phyloP scores from a whole-genome alignment of 2,888 invertebrate species.

The Galerucella nymphaeae region DNA sequence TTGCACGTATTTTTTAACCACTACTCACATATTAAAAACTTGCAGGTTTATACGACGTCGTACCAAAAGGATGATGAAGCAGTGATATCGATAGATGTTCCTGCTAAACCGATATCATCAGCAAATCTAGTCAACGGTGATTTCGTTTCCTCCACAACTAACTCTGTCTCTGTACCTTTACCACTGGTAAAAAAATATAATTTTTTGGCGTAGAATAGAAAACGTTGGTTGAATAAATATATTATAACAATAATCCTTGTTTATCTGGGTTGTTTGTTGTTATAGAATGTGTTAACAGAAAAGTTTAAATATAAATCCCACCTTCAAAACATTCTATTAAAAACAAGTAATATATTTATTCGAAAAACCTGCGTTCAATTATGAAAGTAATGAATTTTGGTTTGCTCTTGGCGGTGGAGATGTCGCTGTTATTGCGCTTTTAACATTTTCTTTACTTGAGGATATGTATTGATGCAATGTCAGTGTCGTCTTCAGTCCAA shows the following conservation, averaged over 20 bases:
- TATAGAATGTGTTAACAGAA: too few relatives aligned
- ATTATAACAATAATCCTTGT: background rate
- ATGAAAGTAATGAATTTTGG: too few relatives aligned
- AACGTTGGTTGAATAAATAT: background rate
- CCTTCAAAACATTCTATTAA: background rate
- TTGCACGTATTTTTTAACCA: constrained; percentile 8
- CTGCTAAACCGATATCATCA: constrained; percentile 61
- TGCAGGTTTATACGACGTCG: constrained; percentile 55
- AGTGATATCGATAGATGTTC: constrained; percentile 63
- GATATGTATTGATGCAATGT: too few relatives aligned
- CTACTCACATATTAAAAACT: constrained; percentile 43
- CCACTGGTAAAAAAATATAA: constrained; percentile 51
- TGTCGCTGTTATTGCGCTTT: too few relatives aligned
- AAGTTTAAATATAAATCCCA: too few relatives aligned
- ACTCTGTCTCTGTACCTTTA: constrained; percentile 38
- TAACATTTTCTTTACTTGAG: too few relatives aligned
- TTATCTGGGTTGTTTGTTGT: too few relatives aligned
- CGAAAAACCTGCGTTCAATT: background rate
- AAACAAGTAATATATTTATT: background rate
- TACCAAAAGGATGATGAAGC: constrained; percentile 57
- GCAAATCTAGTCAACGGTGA: constrained; percentile 62
- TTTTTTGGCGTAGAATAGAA: background rate
- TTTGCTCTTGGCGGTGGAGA: background rate
- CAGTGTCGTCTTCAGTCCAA: too few relatives aligned
- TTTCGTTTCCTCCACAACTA: constrained; percentile 54